phyloP scores from a whole-genome alignment of 2,113 vertebrate genomes.

The Hemiprocne comata region DNA sequence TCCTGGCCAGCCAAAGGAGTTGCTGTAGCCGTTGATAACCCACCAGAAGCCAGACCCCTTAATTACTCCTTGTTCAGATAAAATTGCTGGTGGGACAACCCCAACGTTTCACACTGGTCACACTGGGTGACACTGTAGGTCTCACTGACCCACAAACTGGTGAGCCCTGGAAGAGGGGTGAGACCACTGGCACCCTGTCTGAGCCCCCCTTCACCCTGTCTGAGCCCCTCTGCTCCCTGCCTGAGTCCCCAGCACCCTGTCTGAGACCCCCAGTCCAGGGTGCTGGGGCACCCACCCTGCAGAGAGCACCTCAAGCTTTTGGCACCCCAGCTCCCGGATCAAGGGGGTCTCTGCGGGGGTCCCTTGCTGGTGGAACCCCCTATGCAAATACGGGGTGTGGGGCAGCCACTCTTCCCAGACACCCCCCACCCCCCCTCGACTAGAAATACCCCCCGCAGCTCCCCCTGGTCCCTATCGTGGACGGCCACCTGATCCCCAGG shows the following conservation, averaged over 20 bases:
- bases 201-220: neutral
- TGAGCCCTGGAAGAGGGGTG: neutral
- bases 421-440: neutral
- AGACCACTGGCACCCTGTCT: neutral
- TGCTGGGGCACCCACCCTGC: neutral
- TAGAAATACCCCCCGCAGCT: neutral
- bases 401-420: no score
- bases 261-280: neutral
- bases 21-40: neutral
- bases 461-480: neutral
- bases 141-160: neutral
- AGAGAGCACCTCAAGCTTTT: neutral
- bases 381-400: rapidly evolving
- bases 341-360: neutral
- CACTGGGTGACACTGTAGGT: no score
- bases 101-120: neutral
- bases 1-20: neutral
- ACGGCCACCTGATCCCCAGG: rapidly evolving
- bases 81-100: neutral
- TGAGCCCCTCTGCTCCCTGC: neutral
- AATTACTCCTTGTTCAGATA: neutral
- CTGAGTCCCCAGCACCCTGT: neutral
- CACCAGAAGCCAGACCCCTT: rapidly evolving
- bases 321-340: rapidly evolving
- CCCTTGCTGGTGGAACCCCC: no score